These are phyloP conservation scores for Rutpela maculata DNA, from an alignment of 2,888 invertebrate species.

Conservation along the genomic window DNA sequence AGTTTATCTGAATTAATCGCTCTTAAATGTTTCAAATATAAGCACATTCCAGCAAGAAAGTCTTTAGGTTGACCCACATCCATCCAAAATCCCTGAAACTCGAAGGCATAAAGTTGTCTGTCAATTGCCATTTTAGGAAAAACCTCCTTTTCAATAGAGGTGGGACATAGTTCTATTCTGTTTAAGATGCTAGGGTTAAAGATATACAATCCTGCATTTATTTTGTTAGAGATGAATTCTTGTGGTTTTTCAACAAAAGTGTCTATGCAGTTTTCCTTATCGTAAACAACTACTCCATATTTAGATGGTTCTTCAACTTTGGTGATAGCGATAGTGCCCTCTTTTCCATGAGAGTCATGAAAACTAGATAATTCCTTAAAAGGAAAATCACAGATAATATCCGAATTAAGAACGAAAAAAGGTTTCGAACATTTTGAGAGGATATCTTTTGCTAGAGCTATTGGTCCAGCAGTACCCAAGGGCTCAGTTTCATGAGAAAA, in stretches of 20 bases:
- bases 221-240: conserved; percentile 99
- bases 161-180: conserved; percentile 94
- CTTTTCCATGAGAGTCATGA: conserved; percentile 94
- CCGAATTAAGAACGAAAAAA: conserved; percentile 99
- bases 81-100: conserved; percentile 99
- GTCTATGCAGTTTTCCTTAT: conserved; percentile 89
- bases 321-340: conserved; percentile 99
- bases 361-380: conserved; percentile 95
- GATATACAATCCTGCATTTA: conserved; percentile 99
- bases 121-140: conserved; percentile 96
- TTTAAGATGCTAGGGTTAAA: conserved; percentile 93
- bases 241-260: conserved; percentile 99
- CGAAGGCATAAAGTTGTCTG: conserved; percentile 93
- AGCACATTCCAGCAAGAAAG: conserved; percentile 96
- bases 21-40: conserved; percentile 90
- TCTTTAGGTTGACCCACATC: conserved; percentile 99
- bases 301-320: conserved; percentile 99
- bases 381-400: conserved; percentile 99
- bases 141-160: conserved; percentile 99
- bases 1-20: conserved; percentile 85
- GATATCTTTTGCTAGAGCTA: conserved; percentile 90
- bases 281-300: conserved; percentile 98
- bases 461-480: conserved; percentile 96
- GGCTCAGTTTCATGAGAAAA: conserved; percentile 98
- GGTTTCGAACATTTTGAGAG: conserved; percentile 87